Evolutionary conservation across 1,140 invertebrate genomes (phyloP).

Genomic region (Macrotrachela quadricornifera): DNA sequence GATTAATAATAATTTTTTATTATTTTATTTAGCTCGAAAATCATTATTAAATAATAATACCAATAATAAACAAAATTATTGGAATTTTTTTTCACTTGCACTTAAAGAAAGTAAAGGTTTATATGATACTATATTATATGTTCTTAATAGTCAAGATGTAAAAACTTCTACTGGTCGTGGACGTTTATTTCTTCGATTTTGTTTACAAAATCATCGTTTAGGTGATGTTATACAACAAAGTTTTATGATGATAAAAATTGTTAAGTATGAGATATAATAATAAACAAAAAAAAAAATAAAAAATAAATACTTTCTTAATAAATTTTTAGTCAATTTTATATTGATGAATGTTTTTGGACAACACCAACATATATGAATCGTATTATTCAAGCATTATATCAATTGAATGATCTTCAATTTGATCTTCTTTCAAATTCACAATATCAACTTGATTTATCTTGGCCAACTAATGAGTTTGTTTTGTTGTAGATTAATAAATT

Average conservation of each 20-base stretch:
- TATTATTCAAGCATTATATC: conserved; percentile 27
- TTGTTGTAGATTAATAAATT: too few relatives aligned
- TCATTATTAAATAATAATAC: too few relatives aligned
- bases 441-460: conserved; percentile 31
- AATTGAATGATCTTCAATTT: conserved; percentile 32
- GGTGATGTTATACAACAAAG: conserved; percentile 32
- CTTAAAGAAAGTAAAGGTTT: conserved; percentile 19
- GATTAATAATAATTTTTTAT: too few relatives aligned
- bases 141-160: conserved; percentile 29
- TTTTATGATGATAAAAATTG: conserved; percentile 17
- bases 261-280: too few relatives aligned
- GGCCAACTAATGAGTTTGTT: conserved; percentile 28
- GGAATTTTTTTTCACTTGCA: conserved; percentile 30
- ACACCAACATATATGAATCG: conserved; percentile 14
- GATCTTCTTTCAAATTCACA: conserved; percentile 27
- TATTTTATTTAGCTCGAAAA: too few relatives aligned
- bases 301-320: too few relatives aligned
- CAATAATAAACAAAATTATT: conserved; percentile 15
- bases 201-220: conserved; percentile 29
- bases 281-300: too few relatives aligned
- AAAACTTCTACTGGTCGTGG: conserved; percentile 29
- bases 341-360: conserved; percentile 19
- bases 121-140: conserved; percentile 29
- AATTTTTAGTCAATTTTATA: conserved; percentile 20
- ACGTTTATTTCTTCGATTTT: conserved; percentile 30